Evolutionary conservation across 2,113 vertebrate species (phyloP).

Genomic region (Clarias macrocephalus): DNA sequence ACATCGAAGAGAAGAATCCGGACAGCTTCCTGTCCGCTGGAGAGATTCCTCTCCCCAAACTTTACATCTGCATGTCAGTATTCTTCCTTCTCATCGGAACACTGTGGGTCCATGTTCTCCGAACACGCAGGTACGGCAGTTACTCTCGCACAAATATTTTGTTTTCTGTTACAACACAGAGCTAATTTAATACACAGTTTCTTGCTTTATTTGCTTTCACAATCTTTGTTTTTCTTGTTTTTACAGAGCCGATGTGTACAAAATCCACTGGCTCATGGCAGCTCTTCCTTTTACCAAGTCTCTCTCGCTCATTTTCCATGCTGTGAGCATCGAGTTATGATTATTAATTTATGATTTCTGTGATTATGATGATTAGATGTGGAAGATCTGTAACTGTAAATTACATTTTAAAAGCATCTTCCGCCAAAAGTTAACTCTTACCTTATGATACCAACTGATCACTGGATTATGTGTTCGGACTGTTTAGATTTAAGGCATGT

Average conservation of each 20-base stretch:
- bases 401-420: background rate
- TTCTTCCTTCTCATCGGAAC: slow-evolving; percentile 82
- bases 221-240: background rate
- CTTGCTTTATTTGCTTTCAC: background rate
- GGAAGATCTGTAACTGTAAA: background rate
- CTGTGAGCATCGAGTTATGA: slow-evolving; percentile 65
- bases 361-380: background rate
- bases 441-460: background rate
- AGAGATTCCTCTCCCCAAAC: slow-evolving; percentile 84
- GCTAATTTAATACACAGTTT: background rate
- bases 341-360: background rate
- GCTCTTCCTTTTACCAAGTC: slow-evolving; percentile 89
- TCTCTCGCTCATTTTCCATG: slow-evolving; percentile 82
- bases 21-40: slow-evolving; percentile 84
- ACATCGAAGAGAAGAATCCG: slow-evolving; percentile 81
- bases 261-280: slow-evolving; percentile 90
- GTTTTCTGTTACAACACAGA: background rate
- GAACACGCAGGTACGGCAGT: slow-evolving; percentile 74
- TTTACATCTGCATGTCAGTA: slow-evolving; percentile 82
- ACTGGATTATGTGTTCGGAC: background rate
- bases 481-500: background rate
- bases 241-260: slow-evolving; percentile 80
- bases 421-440: background rate
- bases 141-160: background rate
- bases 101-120: slow-evolving; percentile 81